Evolutionary conservation across 2,888 invertebrate genomes (phyloP).

Genomic region (Nemotelus pantherinus): DNA sequence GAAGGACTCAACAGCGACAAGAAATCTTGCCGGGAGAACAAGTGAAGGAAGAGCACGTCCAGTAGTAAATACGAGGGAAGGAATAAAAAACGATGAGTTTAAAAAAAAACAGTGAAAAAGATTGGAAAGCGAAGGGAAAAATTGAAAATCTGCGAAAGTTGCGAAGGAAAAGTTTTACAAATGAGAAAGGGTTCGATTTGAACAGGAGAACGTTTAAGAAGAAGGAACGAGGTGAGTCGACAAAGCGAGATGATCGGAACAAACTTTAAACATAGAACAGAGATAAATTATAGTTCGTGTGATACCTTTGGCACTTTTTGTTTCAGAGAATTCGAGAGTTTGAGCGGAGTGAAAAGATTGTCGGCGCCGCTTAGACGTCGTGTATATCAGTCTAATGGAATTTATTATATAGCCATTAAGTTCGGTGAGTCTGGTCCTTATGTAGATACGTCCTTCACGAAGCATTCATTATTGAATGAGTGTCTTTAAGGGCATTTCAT

Average conservation of each 20-base stretch:
- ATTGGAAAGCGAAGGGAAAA: constrained; percentile 32
- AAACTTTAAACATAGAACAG: constrained; percentile 55
- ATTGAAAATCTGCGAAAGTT: constrained; percentile 44
- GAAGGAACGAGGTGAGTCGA: constrained; percentile 52
- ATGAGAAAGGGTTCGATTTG: constrained; percentile 44
- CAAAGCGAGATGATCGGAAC: constrained; percentile 43
- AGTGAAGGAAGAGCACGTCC: constrained; percentile 32
- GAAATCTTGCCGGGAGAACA: constrained; percentile 12
- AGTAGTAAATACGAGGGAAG: constrained; percentile 2
- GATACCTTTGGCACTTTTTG: constrained; percentile 57
- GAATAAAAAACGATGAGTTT: constrained; percentile 20
- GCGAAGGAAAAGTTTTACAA: constrained; percentile 46
- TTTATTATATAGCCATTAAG: constrained; percentile 55
- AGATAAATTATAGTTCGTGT: constrained; percentile 56
- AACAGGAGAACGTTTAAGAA: constrained; percentile 53
- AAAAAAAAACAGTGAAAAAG: constrained; percentile 22
- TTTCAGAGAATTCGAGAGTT: constrained; percentile 50
- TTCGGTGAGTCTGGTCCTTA: constrained; percentile 52
- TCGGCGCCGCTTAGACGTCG: constrained; percentile 54
- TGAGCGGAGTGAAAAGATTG: constrained; percentile 51
- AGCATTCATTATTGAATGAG: background rate
- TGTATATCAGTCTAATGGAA: constrained; percentile 55
- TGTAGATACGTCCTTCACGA: constrained; percentile 29
- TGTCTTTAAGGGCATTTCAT: background rate
- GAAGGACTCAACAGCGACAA: constrained; percentile 29